phyloP scores from a whole-genome alignment of 1,140 invertebrate species.

The Phymastichus coffea region DNA sequence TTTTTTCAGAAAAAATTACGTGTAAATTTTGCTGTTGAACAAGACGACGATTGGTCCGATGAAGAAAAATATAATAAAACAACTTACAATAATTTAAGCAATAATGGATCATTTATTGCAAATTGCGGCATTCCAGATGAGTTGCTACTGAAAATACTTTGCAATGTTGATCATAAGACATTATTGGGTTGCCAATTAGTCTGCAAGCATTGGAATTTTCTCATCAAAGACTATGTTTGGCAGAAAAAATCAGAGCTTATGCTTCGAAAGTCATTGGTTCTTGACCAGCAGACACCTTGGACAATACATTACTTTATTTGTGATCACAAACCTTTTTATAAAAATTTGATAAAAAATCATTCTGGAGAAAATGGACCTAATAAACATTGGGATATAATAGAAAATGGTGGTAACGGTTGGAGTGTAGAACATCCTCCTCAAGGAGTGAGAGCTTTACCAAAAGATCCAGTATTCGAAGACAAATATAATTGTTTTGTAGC shows the following conservation, averaged over 20 bases:
- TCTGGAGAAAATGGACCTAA: conserved; percentile 43
- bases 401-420: conserved; percentile 43
- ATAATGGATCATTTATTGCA: conserved; percentile 47
- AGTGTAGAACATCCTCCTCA: conserved; percentile 42
- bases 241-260: conserved; percentile 45
- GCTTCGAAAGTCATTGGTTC: conserved; percentile 33
- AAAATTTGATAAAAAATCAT: conserved; percentile 54
- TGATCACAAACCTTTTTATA: conserved; percentile 47
- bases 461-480: conserved; percentile 42
- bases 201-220: conserved; percentile 51
- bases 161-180: conserved; percentile 38
- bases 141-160: conserved; percentile 47
- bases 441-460: conserved; percentile 43
- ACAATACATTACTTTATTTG: conserved; percentile 45
- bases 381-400: conserved; percentile 42
- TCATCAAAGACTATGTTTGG: conserved; percentile 50
- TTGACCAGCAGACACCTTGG: conserved; percentile 37
- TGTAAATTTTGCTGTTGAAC: not conserved
- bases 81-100: conserved; percentile 36
- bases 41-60: not conserved
- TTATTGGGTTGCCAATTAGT: conserved; percentile 51
- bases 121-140: conserved; percentile 48
- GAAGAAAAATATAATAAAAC: not conserved
- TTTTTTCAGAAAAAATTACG: conserved; percentile 15
- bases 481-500: conserved; percentile 52